Conservation (phyloP, 64 coral and sea anemone species). For the Trachythela sp. region DNA sequence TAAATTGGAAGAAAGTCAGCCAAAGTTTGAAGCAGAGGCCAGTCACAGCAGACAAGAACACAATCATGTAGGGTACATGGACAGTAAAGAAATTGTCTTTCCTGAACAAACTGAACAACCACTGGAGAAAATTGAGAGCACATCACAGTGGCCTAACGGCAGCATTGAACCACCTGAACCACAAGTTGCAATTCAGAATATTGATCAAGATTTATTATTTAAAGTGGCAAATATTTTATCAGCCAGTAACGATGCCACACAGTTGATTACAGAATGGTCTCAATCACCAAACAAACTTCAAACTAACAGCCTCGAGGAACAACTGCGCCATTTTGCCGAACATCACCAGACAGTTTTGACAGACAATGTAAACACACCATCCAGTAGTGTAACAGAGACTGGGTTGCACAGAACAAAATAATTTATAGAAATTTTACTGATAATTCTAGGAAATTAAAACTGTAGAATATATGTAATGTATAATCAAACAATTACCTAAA, state of each 20-base stretch:
- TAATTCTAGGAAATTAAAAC: too few relatives aligned
- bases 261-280: not conserved
- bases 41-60: too few relatives aligned
- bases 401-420: not conserved
- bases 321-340: slow-evolving; percentile 3
- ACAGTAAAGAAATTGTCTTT: too few relatives aligned
- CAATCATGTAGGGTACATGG: too few relatives aligned
- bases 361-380: not conserved
- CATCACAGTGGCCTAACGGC: not conserved
- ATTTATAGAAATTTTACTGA: too few relatives aligned
- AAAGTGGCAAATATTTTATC: slow-evolving; percentile 24
- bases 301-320: slow-evolving; percentile 11
- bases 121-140: not conserved
- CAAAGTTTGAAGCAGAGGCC: not conserved
- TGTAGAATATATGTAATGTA: too few relatives aligned
- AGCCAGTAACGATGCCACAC: not conserved
- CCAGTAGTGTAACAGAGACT: not conserved
- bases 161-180: not conserved
- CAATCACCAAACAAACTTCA: not conserved
- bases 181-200: not conserved
- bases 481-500: too few relatives aligned
- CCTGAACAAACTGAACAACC: not conserved
- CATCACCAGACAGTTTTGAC: not conserved
- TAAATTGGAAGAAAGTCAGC: not conserved
- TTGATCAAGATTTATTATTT: slow-evolving; percentile 6